Evolutionary conservation across 1,140 invertebrate genomes (phyloP), one percentile per base, ranked within the genome.

Genomic region (Conus betulinus): DNA sequence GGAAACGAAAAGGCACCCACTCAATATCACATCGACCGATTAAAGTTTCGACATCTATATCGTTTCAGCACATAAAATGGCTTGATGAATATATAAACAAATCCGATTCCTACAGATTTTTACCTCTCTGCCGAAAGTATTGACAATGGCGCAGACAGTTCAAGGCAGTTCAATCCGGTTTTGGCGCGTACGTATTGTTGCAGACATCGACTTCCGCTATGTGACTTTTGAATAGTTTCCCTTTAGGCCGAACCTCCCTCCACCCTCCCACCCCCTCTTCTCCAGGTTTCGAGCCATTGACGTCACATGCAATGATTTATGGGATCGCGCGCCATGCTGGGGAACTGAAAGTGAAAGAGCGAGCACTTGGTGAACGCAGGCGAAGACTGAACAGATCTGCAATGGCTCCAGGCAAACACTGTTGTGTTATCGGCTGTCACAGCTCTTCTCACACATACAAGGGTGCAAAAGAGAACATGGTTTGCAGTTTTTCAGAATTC

Each of bases 81-180:
- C 51, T 51, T 20, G 63, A 52, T 27, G 74, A 88, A 71, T 23
- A 11, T n/a, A 23, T 84, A 27, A 88, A 84, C 3, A 15, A 20
- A 23, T 23, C 17, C 67, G 87, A 83, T 84, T 53, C 5, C n/a
- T 11, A 15, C 13, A 8, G 87, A 88, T 88, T 53, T 71, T 74
- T 83, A 88, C 82, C 87, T 84, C 25, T 63, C 53, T 8, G 51
- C 10, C 27, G 55, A 81, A n/a, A 57, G 27, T 13, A 71, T 25
- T n/a, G n/a, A 71, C 74, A 84, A 84, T 67, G 82, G 60, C 63
- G 81, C 39, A 74, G 74, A 88, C 60, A 84, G 53, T 71, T 55
- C 83, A 15, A 83, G 51, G 88, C 88, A 89, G 88, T 89, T 89
- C 84, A 60, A 86, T 86, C 88, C 88, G 88, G 88, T 89, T 89